Evolutionary conservation across 2,797 vertebrate species (phyloP), one percentile per base, ranked within the genome.

Genomic region (Mormyrops boulengeri): DNA sequence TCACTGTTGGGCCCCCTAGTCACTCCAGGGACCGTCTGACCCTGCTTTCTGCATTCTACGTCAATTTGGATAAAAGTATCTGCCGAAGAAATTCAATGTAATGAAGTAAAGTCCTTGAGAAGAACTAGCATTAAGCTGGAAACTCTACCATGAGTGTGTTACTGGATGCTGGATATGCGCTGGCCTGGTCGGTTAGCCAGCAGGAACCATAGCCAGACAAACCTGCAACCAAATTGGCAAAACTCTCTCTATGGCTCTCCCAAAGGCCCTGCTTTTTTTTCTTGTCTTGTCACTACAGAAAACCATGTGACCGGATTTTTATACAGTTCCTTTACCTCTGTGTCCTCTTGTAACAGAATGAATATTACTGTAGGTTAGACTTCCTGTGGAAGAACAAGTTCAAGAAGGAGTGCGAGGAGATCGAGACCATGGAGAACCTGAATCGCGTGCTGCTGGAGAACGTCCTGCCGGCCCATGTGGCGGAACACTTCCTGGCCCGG

Each of bases 371-470:
- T 94, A 97, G 98, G 97, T 97, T 99, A 96, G 98, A 99, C 96
- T 99, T 99, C 96, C 94, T 99, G 90, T 99, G 98, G 98, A 97
- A 98, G 96, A 98, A 98, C 97, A 99, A 99, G 95, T 99, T 99
- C 96, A 98, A 99, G 96, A 97, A 97, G 96, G 98, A 99, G 94
- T 98, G 98, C 34, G 98, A 99, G 95, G 98, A 99, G 96, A 99
- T 99, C 89, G 98, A 99, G 91, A 99, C 98, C 90, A 99, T 99
- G 98, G 98, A 99, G 95, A 99, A 98, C 94, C 95, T 99, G 89
- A 99, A 99, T 93, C 96, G 98, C 0, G 98, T 99, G 85, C 97
- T 99, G 91, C 95, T 99, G 95, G 98, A 99, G 94, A 99, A 99
- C 4, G 98, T 99, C 62, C 95, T 99, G 7, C 98, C 98, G 0